Evolutionary conservation across 2,888 invertebrate genomes (phyloP), one percentile per base, ranked within the genome.

Genomic region (Orthosia incerta): DNA sequence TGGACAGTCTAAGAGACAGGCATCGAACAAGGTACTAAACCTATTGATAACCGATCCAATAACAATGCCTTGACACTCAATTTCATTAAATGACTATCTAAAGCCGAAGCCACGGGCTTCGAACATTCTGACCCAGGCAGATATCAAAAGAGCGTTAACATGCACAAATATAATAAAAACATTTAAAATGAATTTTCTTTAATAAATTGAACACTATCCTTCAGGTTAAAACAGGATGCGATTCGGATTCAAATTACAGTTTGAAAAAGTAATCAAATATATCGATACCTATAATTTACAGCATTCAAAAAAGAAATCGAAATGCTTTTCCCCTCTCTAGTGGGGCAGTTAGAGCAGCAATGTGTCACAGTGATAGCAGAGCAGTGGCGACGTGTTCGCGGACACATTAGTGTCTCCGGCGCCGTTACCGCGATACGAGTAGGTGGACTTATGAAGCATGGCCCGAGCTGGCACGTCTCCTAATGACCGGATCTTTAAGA

Each of bases 381-480:
- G 79, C 80, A 18, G 13, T 46, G 56, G 74, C 84, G 65, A 75
- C 53, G 80, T 81, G 84, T 75, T 68, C 15, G 64, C 65, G 53
- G 23, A 75, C 81, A 81, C 84, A 73, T 84, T 86, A 84, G 50
- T 81, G 84, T 74, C 78, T 76, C 79, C 79, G 67, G 79, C 11
- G 72, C 66, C 70, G 56, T 70, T 57, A 55, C 78, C 71, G 51
- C 70, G 71, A 86, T 78, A n/a, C n/a, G n/a, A n/a, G n/a, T n/a
- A 83, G 80, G 20, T 39, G 63, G 45, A 71, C 74, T 64, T 70
- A 70, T 81, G 86, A 79, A 13, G 71, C 45, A 80, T 73, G 51
- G 71, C 50, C 56, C 20, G 26, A 5, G 70, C 86, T 84, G 84
- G 84, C 84, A 72, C 64, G 15, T 51, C 31, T 81, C 84, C 84